Evolutionary conservation across 2,113 vertebrate genomes (phyloP), one percentile per base, ranked within the genome.

Genomic region (Pollachius pollachius): DNA sequence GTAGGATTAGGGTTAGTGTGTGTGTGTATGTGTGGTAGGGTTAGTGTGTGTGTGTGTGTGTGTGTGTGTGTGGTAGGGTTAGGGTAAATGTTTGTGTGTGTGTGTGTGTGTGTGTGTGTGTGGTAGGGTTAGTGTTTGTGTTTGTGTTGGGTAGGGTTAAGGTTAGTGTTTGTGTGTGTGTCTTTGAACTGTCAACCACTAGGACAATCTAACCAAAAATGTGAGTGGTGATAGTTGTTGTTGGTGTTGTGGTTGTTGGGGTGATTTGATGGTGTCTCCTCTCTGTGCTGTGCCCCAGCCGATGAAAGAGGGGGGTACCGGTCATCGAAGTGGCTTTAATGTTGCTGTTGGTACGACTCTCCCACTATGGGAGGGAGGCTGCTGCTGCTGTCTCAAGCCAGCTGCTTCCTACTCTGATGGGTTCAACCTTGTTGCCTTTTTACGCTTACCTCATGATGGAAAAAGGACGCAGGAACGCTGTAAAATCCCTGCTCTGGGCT

Each of bases 391-490:
- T 34, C 30, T 34, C 30, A 34, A 34, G 77, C 85, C 89, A 87
- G 87, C 89, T 90, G 87, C 84, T 90, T 92, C 87, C 86, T 90
- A 79, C 84, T 84, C 85, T 82, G 75, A 84, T 85, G 81, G 84
- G 79, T 77, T 81, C 75, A 79, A 74, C 83, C 82, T 76, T 90
- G 87, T 88, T 88, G 87, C 83, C 30, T 89, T 79, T 92, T 92
- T 91, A 89, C 89, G 67, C 85, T 91, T 84, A 84, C 84, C 78
- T 87, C 84, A 85, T 81, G 83, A 78, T 84, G 85, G 84, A 85
- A 84, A 34, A 82, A 79, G 77, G 81, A 84, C 76, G 70, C 70
- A 12, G 80, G 54, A 52, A 71, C 75, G 72, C 80, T 79, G 77
- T 78, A 87, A 84, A 84, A 87, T 88, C 88, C 81, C 66, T 12